Evolutionary conservation across 1,140 invertebrate genomes (phyloP), one percentile per base, ranked within the genome.

Genomic region (Dufourea novaeangliae): DNA sequence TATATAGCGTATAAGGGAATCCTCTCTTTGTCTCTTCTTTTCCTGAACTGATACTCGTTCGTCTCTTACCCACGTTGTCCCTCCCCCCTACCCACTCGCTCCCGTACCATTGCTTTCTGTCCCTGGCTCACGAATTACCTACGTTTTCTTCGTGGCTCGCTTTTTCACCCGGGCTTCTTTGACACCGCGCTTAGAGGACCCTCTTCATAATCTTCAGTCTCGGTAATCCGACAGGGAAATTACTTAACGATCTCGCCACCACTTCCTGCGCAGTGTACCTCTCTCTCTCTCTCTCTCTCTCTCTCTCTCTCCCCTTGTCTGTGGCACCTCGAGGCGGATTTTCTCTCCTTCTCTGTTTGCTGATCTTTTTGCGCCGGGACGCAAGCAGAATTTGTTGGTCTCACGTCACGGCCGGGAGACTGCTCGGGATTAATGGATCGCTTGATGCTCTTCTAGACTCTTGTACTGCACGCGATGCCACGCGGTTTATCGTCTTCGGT

Each of bases 191-290:
- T 67, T 52, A 37, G 27, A 46, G 68, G 68, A 71, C 41, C 70
- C 34, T 74, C 37, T 54, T 46, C 27, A 22, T 66, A 71, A 78
- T 73, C 62, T 68, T 22, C 62, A 57, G 66, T 20, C 46, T 17
- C 29, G 39, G 62, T 69, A 79, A 84, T 84, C 70, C 79, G 52
- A 59, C 57, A 68, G 37, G 27, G 67, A 79, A 82, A 85, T 85
- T 85, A 79, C 74, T 85, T 79, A 81, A 85, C 75, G 37, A 78
- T 52, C 64, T 34, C 22, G 27, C 54, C 27, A 41, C 20, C 29
- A n/a, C 63, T 84, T 80, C 39, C 72, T 80, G 56, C 6, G 27
- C 54, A 17, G 17, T 6, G 46, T 6, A n/a, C 20, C 34, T 37
- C 8, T 37, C 34, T 37, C 8, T 37, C 34, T 37, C 34, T 37